These are phyloP conservation scores for Strigamia transsilvanica DNA, from an alignment of 2,888 invertebrate species.

Conservation along the genomic window DNA sequence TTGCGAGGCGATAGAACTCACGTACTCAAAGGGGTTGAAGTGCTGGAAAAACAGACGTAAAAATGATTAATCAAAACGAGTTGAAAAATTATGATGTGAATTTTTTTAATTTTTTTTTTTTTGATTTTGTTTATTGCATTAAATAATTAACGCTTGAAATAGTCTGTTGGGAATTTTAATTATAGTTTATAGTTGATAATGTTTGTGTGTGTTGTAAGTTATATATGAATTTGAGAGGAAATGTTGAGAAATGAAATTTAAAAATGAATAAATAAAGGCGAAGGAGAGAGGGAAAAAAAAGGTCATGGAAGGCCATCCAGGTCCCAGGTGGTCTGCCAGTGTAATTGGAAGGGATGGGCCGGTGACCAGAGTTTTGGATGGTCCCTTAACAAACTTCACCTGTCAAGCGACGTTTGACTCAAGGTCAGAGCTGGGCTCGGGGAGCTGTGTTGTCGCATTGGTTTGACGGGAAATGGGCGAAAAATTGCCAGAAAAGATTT, in stretches of 20 bases:
- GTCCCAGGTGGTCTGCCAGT: not conserved
- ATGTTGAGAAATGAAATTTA: not conserved
- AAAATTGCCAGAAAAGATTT: too few relatives aligned
- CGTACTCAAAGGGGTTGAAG: conserved; percentile 41
- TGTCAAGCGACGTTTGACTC: conserved; percentile 34
- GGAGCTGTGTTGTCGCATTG: not conserved
- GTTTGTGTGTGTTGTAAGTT: not conserved
- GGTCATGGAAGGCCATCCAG: conserved; percentile 10
- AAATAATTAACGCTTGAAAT: conserved; percentile 19
- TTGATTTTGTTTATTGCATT: not conserved
- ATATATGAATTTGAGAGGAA: too few relatives aligned
- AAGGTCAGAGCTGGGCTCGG: not conserved
- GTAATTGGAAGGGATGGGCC: conserved; percentile 29
- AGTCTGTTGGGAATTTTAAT: not conserved
- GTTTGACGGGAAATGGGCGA: not conserved
- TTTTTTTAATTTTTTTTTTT: not conserved
- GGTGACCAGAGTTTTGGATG: conserved; percentile 6
- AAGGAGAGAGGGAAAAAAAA: conserved; percentile 1
- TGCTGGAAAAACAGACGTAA: not conserved
- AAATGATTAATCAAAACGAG: conserved; percentile 42
- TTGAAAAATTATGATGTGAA: not conserved
- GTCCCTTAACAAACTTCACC: not conserved
- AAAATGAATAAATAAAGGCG: not conserved
- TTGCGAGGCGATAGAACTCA: conserved; percentile 26
- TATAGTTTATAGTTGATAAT: not conserved